Percentiles rank a stretch among this genome's conserved stretches.
These are phyloP conservation scores for Pedionomus torquatus DNA, from an alignment of 2,113 vertebrate genomes.

Conservation along the genomic window DNA sequence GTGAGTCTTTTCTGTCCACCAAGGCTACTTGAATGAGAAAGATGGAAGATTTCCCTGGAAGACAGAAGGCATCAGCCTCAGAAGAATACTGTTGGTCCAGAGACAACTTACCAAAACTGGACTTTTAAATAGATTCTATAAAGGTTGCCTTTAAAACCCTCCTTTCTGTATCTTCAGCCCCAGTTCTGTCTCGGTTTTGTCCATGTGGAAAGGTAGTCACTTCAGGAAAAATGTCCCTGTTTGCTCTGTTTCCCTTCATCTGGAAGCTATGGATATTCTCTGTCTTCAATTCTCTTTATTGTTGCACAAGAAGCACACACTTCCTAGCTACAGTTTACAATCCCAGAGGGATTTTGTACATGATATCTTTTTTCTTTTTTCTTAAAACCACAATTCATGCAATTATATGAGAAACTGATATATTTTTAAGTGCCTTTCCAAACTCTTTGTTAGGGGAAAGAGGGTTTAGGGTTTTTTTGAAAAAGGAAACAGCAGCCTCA, in stretches of 20 bases:
- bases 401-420: not conserved
- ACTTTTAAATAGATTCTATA: not conserved
- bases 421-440: not conserved
- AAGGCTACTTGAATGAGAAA: not conserved
- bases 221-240: not conserved
- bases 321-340: not conserved
- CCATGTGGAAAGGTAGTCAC: not conserved
- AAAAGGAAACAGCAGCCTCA: not conserved
- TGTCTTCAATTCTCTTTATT: not conserved
- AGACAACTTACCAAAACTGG: not conserved
- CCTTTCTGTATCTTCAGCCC: not conserved
- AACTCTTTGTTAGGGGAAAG: not conserved
- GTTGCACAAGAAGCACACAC: not conserved
- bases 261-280: not conserved
- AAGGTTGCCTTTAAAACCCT: not conserved
- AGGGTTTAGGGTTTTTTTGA: not conserved
- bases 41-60: not conserved
- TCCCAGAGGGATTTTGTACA: not conserved
- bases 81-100: not conserved
- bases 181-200: not conserved
- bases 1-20: not conserved
- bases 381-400: not conserved
- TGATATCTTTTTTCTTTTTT: not conserved
- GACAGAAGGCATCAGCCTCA: not conserved
- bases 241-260: not conserved